Evolutionary conservation across 2,888 invertebrate genomes (phyloP).

Genomic region (Molorchus minor): DNA sequence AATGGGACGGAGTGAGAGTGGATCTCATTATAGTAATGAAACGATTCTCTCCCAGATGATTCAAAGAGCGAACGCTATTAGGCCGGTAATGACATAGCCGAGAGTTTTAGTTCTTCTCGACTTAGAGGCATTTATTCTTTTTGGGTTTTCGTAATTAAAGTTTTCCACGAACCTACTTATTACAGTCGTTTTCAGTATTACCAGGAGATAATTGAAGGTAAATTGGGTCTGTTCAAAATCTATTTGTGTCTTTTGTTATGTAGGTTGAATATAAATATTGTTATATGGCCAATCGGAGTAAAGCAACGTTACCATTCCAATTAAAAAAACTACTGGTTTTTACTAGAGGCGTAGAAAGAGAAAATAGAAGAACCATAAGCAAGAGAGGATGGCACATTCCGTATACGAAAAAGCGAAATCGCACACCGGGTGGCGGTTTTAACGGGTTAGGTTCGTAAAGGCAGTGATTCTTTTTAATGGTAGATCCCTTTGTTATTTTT

Average conservation of each 20-base stretch:
- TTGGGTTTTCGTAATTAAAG: constrained; percentile 38
- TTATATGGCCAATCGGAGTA: too few relatives aligned
- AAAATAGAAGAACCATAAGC: too few relatives aligned
- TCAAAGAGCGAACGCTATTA: constrained; percentile 56
- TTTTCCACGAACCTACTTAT: constrained; percentile 35
- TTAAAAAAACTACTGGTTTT: too few relatives aligned
- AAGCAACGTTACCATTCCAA: too few relatives aligned
- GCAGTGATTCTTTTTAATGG: too few relatives aligned
- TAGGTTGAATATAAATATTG: too few relatives aligned
- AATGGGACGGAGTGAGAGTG: constrained; percentile 50
- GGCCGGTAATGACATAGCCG: constrained; percentile 52
- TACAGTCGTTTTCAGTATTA: constrained; percentile 31
- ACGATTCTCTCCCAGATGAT: constrained; percentile 54
- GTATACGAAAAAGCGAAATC: too few relatives aligned
- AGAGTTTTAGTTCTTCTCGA: constrained; percentile 36
- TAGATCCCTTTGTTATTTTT: too few relatives aligned
- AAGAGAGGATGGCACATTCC: too few relatives aligned
- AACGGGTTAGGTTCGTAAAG: too few relatives aligned
- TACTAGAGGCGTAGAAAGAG: too few relatives aligned
- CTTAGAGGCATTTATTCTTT: constrained; percentile 38
- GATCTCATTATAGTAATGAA: constrained; percentile 57
- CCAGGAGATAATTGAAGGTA: constrained; percentile 35
- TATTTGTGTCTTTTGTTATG: background rate
- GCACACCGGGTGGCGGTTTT: too few relatives aligned
- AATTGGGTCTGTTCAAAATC: constrained; percentile 22